Percentiles rank a stretch among this genome's conserved stretches.
Evolutionary conservation across 1,140 invertebrate genomes (phyloP).

Genomic region (Drosophila neocordata): DNA sequence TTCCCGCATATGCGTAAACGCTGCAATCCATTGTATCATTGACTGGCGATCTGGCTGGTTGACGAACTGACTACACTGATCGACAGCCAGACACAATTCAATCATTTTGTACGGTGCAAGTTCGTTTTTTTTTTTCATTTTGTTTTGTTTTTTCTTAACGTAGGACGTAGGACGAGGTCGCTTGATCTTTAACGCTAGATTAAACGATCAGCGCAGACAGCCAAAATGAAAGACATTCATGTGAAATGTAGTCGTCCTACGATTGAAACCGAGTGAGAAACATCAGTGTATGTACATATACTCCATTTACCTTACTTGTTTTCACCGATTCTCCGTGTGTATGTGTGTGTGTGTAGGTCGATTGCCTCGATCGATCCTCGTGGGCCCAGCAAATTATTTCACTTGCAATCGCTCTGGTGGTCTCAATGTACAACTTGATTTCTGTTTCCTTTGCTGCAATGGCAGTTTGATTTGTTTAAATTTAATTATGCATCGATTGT

Average conservation of each 20-base stretch:
- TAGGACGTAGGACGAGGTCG: conserved; percentile 49
- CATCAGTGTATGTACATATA: too few relatives aligned
- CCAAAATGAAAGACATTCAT: conserved; percentile 31
- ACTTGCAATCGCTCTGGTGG: conserved; percentile 69
- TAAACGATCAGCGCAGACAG: conserved; percentile 74
- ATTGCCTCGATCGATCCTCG: conserved; percentile 32
- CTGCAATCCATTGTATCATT: conserved; percentile 37
- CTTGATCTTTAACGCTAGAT: conserved; percentile 80
- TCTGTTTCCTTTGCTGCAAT: conserved; percentile 74
- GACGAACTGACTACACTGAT: conserved; percentile 58
- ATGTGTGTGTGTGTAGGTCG: conserved; percentile 54
- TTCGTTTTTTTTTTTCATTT: too few relatives aligned
- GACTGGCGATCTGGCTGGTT: conserved; percentile 53
- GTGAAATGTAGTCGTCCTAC: conserved; percentile 27
- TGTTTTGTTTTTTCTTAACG: too few relatives aligned
- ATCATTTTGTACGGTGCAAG: conserved; percentile 54
- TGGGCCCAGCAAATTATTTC: conserved; percentile 74
- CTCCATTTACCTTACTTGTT: conserved; percentile 45
- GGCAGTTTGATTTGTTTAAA: conserved; percentile 82
- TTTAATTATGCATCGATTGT: conserved; percentile 80
- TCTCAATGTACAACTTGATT: conserved; percentile 77
- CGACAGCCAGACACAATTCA: conserved; percentile 81
- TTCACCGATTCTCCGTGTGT: conserved; percentile 17
- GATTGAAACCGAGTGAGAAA: conserved; percentile 13
- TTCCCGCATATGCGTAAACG: too few relatives aligned